Evolutionary conservation across 2,113 vertebrate species (phyloP), one percentile per base, ranked within the genome.

Genomic region (Lathamus discolor): DNA sequence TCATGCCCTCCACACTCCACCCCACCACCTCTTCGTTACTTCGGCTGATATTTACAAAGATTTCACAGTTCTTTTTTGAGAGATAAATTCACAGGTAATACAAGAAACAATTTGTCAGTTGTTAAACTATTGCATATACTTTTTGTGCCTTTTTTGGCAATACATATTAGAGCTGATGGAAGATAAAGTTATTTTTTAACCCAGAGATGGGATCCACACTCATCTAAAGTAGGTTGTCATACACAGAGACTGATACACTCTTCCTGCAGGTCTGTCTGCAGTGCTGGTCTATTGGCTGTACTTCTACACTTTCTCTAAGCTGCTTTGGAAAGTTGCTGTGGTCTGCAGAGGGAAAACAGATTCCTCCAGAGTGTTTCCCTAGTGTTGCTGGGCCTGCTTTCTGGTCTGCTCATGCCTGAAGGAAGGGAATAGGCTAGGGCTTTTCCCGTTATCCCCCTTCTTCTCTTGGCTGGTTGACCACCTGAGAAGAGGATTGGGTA

Each of bases 101-200:
- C 6, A 44, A 77, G 28, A 64, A 85, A 41, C 52, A 87, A 7
- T 84, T 87, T 68, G 41, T 55, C 67, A 35, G 17, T 74, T 73
- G 27, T 91, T 94, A 41, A 54, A 80, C 23, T 23, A 52, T 63
- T 74, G 67, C 49, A 19, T 93, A 28, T 7, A 28, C 11, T 80
- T 92, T 95, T 64, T 66, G 57, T 94, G 63, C 74, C 54, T 77
- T 96, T 87, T 92, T 95, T 88, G 90, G 54, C 74, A 75, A 48
- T 25, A 19, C 23, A 2, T 49, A 19, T 43, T 86, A 33, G 74
- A 69, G 41, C 43, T 85, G 84, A 82, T 91, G 57, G 74, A 79
- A 92, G 37, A 89, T 57, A 73, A 84, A 28, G 28, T 83, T 74
- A 3, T 59, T 48, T 87, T 68, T 90, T 77, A 22, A 67, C 27